Evolutionary conservation across 1,140 invertebrate genomes (phyloP), one percentile per base, ranked within the genome.

Genomic region (Aphis gossypii): DNA sequence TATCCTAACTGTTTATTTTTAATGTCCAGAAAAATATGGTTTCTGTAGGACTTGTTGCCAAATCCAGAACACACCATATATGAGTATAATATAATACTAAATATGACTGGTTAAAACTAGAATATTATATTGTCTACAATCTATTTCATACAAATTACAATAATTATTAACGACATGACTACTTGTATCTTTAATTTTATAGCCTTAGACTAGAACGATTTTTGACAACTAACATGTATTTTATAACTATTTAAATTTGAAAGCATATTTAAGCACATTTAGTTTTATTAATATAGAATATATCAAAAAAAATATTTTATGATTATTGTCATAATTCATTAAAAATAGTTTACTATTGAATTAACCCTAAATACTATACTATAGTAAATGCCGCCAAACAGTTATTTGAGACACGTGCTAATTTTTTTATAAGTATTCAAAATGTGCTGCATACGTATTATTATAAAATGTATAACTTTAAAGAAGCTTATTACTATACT

Each of bases 1-100:
- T 90, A 92, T 51, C n/a, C 35, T 76, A 83, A 92, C 60, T 48
- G 90, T 90, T 90, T 90, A 90, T 90, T 90, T 90, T 68, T 90
- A 90, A 68, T 90, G n/a, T 84, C 48, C 35, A 84, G 56, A 44
- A 83, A 88, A 76, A 83, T 51, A 68, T 76, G 60, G 38, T 90
- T 93, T 93, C 6, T 89, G 18, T 76, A 82, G 9, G 6, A 76
- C 60, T 93, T 93, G 60, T 48, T 90, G 60, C 68, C 93, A 83
- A 93, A 93, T 88, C 51, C 46, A 51, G 46, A 25, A 90, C 44
- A 90, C 44, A 90, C 48, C 82, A 76, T 76, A 76, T 76, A 76
- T 18, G 30, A 76, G 60, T 76, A n/a, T n/a, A n/a, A 76, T 76
- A 51, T 46, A 1, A 46, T 46, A 46, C 5, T 6, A 46, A 41